Evolutionary conservation across 2,113 vertebrate species (phyloP), one percentile per base, ranked within the genome.

Genomic region (Hyperoodon ampullatus): DNA sequence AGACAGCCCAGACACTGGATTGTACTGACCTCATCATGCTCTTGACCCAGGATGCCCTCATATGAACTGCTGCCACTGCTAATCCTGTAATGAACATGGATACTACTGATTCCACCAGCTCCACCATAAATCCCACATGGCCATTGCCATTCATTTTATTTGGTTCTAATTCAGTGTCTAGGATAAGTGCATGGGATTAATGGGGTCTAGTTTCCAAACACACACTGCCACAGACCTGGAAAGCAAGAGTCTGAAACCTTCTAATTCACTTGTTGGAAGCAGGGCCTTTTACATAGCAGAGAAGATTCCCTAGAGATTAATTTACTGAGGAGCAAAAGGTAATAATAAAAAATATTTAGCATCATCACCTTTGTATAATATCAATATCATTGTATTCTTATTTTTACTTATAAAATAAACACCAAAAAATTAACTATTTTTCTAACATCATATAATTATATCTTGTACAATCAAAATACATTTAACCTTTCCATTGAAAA

Each of bases 231-330:
- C 39, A 60, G 61, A 71, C 19, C 26, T 61, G 14, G 5, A 50
- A 86, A 95, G 26, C 26, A 71, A 86, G 21, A 71, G 33, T n/a
- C 18, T 21, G 42, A 70, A 90, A 85, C 35, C 77, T 60, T 77
- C 39, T 60, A 95, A 60, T 77, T 90, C 13, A 84, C 1, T 77
- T 71, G 19, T 61, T 86, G 12, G 53, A 78, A 71, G n/a, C 28
- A 80, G 50, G 16, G 12, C 11, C n/a, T 42, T 78, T 63, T 50
- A 80, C 13, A 61, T 8, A 85, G 61, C 26, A 39, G 42, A 8
- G 19, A 95, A 91, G 26, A 70, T 82, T 53, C 10, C 6, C 47
- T 75, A 93, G 47, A 77, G 18, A 50, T 77, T 81, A 44, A 58
- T 83, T 42, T 93, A 58, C 3, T 39, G 50, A 61, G 15, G 14